Base-by-base conservation (phyloP, 2,888 invertebrate genomes). In the Hesperia comma region DNA sequence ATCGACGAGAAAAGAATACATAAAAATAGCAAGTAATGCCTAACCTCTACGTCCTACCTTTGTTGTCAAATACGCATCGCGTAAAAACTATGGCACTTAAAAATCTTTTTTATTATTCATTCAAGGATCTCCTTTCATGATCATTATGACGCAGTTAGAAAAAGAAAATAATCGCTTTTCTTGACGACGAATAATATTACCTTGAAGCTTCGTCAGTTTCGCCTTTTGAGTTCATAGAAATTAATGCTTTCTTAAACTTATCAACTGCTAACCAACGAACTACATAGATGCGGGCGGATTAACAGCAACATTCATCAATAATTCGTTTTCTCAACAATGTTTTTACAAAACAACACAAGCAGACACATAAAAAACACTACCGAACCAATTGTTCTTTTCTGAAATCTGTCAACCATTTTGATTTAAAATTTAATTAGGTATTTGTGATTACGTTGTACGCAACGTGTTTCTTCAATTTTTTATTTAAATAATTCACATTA, bases 121-220 rank as follows among this genome's bases (percentile, higher is more conserved):
- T 55, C 66, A 67, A 61, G 61, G 66, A 61, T 67, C 33, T 32
- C 53, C 46, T 63, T 61, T 40, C 49, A 67, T 61, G 26, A 67
- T 67, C 40, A 55, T 55, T 46, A 19, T 60, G 61, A 67, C 54
- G 60, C 46, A 49, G 33, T 37, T 55, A 49, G 17, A 61, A 49
- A 66, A 67, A 37, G 26, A 53, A 70, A 62, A 69, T 49, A 26
- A 55, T 61, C 46, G 60, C 55, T 67, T 63, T 55, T 61, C 62
- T 66, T 68, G 15, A 69, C 68, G 63, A 70, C 61, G 70, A 66
- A 72, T 70, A 70, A 71, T 80, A 78, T 89, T 90, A 93, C 93
- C 93, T 93, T 91, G 93, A 92, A 93, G 93, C 93, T 92, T 92
- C 93, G 92, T 90, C 93, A 87, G 88, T 85, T 86, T 92, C 89